Evolutionary conservation across 1,140 invertebrate genomes (phyloP).

Genomic region (Apis laboriosa): DNA sequence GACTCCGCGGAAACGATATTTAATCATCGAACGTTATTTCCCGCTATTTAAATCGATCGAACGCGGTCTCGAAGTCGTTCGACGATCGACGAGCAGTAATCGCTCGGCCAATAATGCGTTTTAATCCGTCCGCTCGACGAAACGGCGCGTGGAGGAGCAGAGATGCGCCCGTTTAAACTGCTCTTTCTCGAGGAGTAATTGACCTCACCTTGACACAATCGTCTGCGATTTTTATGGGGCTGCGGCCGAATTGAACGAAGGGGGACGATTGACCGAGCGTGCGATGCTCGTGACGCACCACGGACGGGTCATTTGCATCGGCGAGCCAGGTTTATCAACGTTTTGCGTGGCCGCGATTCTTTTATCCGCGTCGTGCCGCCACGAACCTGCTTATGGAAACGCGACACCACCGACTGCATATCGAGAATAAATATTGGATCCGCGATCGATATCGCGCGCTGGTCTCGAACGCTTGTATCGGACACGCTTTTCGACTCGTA

Average conservation of each 20-base stretch:
- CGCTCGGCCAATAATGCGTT: background rate
- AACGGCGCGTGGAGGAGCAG: background rate
- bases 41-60: background rate
- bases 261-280: background rate
- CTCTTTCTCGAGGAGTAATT: conserved; percentile 41
- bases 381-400: conserved; percentile 38
- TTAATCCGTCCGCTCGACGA: background rate
- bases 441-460: conserved; percentile 40
- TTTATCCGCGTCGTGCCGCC: background rate
- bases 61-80: background rate
- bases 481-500: background rate
- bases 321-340: conserved; percentile 8
- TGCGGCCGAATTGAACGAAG: conserved; percentile 8
- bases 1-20: background rate
- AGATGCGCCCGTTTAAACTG: background rate
- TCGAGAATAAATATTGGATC: conserved; percentile 51
- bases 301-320: conserved; percentile 20
- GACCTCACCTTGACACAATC: conserved; percentile 48
- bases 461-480: background rate
- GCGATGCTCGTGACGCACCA: background rate
- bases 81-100: no score
- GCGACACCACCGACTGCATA: conserved; percentile 31
- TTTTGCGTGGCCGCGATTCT: background rate
- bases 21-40: background rate
- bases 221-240: conserved; percentile 3